Conservation (phyloP, 2,797 vertebrate genomes). For the Leucoraja ocellata region DNA sequence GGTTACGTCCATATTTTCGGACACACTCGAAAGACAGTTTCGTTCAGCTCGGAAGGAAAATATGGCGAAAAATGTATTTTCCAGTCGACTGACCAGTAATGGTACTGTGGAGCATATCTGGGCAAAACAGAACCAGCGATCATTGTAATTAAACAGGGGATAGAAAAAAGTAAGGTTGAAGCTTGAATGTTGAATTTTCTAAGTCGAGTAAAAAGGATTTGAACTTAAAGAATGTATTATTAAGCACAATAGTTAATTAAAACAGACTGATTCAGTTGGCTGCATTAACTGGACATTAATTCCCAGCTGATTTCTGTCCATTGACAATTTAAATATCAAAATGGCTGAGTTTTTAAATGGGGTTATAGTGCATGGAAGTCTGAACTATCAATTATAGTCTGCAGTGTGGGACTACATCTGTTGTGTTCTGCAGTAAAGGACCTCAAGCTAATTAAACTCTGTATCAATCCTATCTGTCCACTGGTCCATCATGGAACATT, state of each 20-base stretch:
- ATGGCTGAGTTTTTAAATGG: constrained; percentile 12
- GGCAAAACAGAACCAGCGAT: background rate
- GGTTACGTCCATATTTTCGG: background rate
- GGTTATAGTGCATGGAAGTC: constrained; percentile 17
- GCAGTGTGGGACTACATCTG: constrained; percentile 27
- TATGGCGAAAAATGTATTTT: background rate
- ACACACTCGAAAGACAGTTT: background rate
- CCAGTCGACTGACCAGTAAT: too few relatives aligned
- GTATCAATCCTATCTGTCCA: constrained; percentile 35
- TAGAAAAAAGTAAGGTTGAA: background rate
- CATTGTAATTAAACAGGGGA: background rate
- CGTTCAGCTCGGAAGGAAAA: background rate
- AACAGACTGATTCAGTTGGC: constrained; percentile 6
- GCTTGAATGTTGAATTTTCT: constrained; percentile 7
- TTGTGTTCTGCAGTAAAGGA: constrained; percentile 6
- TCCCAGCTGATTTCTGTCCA: background rate
- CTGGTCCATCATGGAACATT: constrained; percentile 23
- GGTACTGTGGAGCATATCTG: background rate
- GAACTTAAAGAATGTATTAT: background rate
- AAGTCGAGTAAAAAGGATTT: background rate
- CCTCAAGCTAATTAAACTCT: constrained; percentile 24
- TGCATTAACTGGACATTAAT: constrained; percentile 18
- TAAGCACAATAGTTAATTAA: constrained; percentile 26
- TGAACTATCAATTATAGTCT: constrained; percentile 9
- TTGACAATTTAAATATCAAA: constrained; percentile 25